Conservation (phyloP, 92 coral and sea anemone genomes). For the Pocillopora meandrina region DNA sequence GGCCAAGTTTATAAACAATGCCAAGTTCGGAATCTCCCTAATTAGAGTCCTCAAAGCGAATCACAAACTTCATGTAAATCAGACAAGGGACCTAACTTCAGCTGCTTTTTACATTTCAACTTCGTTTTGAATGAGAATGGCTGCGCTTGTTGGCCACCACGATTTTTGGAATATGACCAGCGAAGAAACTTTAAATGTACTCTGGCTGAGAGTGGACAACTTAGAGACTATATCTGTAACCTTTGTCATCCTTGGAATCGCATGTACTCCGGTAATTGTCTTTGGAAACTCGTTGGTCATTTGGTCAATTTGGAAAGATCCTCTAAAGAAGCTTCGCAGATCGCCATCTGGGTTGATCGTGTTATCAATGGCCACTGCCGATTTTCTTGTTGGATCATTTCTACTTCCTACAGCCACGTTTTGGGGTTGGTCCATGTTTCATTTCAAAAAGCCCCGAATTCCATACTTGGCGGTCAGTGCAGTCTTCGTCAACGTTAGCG, state of each 20-base stretch:
- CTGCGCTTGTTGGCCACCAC: not conserved
- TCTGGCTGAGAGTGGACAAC: not conserved
- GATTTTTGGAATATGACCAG: not conserved
- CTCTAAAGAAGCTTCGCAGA: slow-evolving; percentile 8
- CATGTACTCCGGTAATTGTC: not conserved
- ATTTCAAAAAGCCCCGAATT: not conserved
- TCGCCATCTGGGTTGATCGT: slow-evolving; percentile 7
- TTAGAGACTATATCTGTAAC: not conserved
- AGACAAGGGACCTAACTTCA: not conserved
- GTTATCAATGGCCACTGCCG: slow-evolving; percentile 7
- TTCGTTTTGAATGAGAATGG: not conserved
- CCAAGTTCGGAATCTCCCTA: too few relatives aligned
- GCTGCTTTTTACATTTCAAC: not conserved
- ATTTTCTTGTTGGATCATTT: slow-evolving; percentile 14
- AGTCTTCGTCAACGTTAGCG: not conserved
- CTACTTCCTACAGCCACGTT: not conserved
- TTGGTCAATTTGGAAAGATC: slow-evolving; percentile 33
- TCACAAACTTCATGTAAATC: too few relatives aligned
- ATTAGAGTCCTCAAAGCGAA: too few relatives aligned
- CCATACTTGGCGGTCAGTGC: not conserved
- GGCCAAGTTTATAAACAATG: too few relatives aligned
- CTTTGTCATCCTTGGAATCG: not conserved
- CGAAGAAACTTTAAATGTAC: not conserved
- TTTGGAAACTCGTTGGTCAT: slow-evolving; percentile 19
- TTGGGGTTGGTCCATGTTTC: not conserved